Evolutionary conservation across 2,888 invertebrate genomes (phyloP).

Genomic region (Ichneumoninae sp.): DNA sequence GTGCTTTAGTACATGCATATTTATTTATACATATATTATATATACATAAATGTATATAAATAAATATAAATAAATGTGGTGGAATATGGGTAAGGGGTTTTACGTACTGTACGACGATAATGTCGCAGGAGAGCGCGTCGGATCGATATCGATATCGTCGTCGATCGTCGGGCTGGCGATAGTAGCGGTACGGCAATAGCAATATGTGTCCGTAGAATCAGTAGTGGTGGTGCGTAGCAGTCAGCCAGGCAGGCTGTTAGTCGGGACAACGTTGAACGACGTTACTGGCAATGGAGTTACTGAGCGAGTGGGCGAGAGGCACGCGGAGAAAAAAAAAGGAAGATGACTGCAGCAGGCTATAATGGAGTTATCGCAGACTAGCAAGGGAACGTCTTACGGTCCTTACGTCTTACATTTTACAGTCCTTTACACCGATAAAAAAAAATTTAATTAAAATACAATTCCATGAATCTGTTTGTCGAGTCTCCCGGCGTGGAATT

Average conservation of each 20-base stretch:
- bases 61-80: neutral
- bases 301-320: slow-evolving; percentile 25
- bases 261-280: slow-evolving; percentile 42
- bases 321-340: neutral
- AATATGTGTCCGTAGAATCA: neutral
- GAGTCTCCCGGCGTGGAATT: neutral
- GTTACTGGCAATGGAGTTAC: slow-evolving; percentile 48
- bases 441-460: neutral
- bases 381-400: neutral
- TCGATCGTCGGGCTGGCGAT: slow-evolving; percentile 36
- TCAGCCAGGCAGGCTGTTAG: slow-evolving; percentile 27
- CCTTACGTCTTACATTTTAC: too few species aligned
- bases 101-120: slow-evolving; percentile 54
- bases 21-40: neutral
- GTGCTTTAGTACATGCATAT: neutral
- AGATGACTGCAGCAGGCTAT: neutral
- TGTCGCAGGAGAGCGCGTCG: slow-evolving; percentile 59
- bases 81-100: slow-evolving; percentile 16
- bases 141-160: slow-evolving; percentile 63
- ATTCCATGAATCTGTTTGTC: neutral
- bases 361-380: neutral
- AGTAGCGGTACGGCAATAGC: slow-evolving; percentile 3
- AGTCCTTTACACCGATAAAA: neutral
- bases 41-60: neutral
- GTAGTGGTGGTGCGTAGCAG: slow-evolving; percentile 6